phyloP scores from a whole-genome alignment of 2,113 vertebrate genomes.

The Myrmecobius fasciatus region DNA sequence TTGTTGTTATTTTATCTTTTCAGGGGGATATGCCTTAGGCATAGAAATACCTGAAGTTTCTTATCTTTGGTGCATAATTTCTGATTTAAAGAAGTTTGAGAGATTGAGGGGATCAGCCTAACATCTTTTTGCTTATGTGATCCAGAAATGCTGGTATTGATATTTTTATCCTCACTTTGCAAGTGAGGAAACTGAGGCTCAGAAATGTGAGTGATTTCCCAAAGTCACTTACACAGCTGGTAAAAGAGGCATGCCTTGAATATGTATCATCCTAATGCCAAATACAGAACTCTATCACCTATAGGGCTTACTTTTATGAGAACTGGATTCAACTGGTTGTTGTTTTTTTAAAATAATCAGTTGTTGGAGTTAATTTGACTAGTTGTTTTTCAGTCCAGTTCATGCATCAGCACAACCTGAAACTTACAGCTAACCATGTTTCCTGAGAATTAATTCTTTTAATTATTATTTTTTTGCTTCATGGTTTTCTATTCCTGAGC shows the following conservation, averaged over 20 bases:
- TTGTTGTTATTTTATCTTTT: neutral
- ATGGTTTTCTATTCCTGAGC: neutral
- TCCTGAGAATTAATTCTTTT: neutral
- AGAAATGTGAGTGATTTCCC: neutral
- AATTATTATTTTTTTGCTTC: neutral
- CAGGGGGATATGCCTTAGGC: neutral
- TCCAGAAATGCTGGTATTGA: neutral
- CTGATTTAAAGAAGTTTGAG: neutral
- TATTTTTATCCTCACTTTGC: neutral
- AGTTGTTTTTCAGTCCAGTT: neutral
- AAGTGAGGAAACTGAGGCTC: neutral
- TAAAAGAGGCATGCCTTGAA: neutral
- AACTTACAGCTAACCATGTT: neutral
- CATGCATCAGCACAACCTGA: neutral
- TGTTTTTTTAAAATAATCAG: constrained; percentile 13
- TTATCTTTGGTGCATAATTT: neutral
- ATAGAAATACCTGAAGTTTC: neutral
- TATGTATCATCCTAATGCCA: neutral
- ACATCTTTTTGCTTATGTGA: neutral
- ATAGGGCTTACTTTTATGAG: neutral
- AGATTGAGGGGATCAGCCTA: neutral
- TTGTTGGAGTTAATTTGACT: neutral
- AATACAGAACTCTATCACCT: neutral
- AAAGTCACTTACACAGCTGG: neutral
- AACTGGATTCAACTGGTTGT: neutral